Percentiles rank a stretch among this genome's conserved stretches.
Evolutionary conservation across 1,140 invertebrate species (phyloP).

Genomic region (Eumaeus atala): DNA sequence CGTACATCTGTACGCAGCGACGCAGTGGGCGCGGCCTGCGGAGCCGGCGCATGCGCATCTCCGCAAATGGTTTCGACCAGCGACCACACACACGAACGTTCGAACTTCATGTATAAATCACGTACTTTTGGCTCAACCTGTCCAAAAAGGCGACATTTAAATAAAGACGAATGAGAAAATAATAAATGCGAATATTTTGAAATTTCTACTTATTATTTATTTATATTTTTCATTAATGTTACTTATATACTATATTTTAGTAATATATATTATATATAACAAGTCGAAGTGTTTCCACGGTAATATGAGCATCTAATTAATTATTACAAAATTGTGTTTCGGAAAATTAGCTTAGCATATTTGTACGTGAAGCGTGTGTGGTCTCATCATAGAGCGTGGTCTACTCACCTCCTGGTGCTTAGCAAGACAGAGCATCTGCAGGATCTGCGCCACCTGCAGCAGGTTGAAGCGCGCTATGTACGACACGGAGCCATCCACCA

Average conservation of each 20-base stretch:
- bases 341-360: too few species aligned
- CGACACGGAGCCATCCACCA: slow-evolving; percentile 94
- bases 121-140: slow-evolving; percentile 57
- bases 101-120: slow-evolving; percentile 57
- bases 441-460: slow-evolving; percentile 92
- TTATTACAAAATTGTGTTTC: too few species aligned
- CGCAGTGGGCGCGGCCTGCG: slow-evolving; percentile 29
- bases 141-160: not conserved
- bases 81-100: slow-evolving; percentile 54
- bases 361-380: too few species aligned
- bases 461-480: slow-evolving; percentile 93
- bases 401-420: slow-evolving; percentile 83
- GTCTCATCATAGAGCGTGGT: not conserved
- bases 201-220: too few species aligned
- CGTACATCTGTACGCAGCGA: slow-evolving; percentile 39
- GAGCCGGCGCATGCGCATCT: slow-evolving; percentile 34
- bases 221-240: too few species aligned
- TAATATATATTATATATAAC: too few species aligned
- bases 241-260: too few species aligned
- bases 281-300: too few species aligned
- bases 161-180: not conserved
- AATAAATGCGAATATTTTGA: not conserved
- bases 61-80: slow-evolving; percentile 42
- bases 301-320: too few species aligned
- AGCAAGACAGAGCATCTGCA: slow-evolving; percentile 92